A percentile compares a stretch with the other conserved stretches of the same genome.
These are phyloP conservation scores for Triops longicaudatus DNA, from an alignment of 1,140 invertebrate genomes.

Conservation along the genomic window DNA sequence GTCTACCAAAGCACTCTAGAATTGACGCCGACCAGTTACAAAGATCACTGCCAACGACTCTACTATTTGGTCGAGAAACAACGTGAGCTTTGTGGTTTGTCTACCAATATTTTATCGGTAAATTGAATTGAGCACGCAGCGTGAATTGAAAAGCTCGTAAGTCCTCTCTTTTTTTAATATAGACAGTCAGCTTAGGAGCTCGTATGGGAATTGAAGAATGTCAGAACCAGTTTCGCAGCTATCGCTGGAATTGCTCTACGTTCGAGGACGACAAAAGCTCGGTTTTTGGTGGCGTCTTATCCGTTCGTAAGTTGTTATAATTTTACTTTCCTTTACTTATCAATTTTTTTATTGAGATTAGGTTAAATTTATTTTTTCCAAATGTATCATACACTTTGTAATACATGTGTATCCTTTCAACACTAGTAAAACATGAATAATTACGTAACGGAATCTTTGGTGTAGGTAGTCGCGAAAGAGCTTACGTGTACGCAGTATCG, in stretches of 20 bases:
- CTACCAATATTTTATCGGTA: conserved; percentile 41
- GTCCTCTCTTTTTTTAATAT: conserved; percentile 31
- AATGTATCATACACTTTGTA: too few relatives aligned
- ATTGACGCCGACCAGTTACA: conserved; percentile 37
- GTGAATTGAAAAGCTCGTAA: too few relatives aligned
- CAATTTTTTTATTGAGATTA: too few relatives aligned
- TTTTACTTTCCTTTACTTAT: conserved; percentile 24
- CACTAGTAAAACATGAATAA: too few relatives aligned
- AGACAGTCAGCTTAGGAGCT: conserved; percentile 62
- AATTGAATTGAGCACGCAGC: background rate
- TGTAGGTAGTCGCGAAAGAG: conserved; percentile 73
- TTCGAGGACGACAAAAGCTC: conserved; percentile 50
- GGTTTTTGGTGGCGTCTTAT: conserved; percentile 59
- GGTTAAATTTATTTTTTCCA: too few relatives aligned
- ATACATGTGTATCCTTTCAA: too few relatives aligned
- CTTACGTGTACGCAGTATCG: conserved; percentile 75
- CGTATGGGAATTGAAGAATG: conserved; percentile 80
- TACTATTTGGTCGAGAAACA: conserved; percentile 44
- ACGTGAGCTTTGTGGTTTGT: conserved; percentile 43
- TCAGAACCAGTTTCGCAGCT: conserved; percentile 75
- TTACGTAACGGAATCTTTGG: conserved; percentile 33
- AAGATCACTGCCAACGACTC: conserved; percentile 40
- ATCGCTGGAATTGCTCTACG: conserved; percentile 82
- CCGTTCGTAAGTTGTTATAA: conserved; percentile 37
- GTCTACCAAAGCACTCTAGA: conserved; percentile 31